A percentile compares a stretch with the other conserved stretches of the same genome.
These are phyloP conservation scores for Stichopus horrens DNA, from an alignment of 53 echinoderm and acorn worm genomes.

Conservation along the genomic window DNA sequence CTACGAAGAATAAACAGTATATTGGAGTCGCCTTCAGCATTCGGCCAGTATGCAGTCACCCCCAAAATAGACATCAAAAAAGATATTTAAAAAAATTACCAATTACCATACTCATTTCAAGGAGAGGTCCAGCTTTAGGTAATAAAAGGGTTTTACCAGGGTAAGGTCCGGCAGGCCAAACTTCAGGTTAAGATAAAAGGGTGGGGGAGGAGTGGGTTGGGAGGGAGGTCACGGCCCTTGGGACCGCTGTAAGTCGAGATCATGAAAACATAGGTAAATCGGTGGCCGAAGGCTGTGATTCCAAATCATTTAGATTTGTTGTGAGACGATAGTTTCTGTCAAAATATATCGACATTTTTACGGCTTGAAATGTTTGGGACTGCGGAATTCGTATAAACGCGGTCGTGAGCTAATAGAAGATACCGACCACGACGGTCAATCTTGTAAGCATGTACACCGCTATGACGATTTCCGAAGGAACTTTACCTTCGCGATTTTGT, in stretches of 20 bases:
- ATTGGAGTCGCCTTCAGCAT: too few species aligned
- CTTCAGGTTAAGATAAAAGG: too few species aligned
- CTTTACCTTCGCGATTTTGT: too few species aligned
- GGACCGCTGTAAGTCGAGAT: background rate
- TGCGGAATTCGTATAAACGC: too few species aligned
- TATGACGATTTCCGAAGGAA: too few species aligned
- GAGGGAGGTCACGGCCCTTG: conserved; percentile 9
- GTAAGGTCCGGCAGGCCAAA: background rate
- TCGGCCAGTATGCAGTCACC: too few species aligned
- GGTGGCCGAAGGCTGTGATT: background rate
- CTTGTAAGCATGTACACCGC: too few species aligned
- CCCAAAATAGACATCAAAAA: too few species aligned
- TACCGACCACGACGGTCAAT: too few species aligned
- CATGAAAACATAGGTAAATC: background rate
- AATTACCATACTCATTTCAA: background rate
- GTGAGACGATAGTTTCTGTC: conserved; percentile 2
- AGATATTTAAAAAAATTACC: background rate
- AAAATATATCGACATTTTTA: background rate
- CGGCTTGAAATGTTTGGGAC: background rate
- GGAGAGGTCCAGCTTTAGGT: conserved; percentile 29
- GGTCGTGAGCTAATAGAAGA: too few species aligned
- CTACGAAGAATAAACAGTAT: too few species aligned
- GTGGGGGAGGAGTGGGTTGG: background rate
- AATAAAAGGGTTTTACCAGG: background rate
- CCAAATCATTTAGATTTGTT: background rate